Conservation (phyloP, 2,797 vertebrate species). For the Semotilus atromaculatus region DNA sequence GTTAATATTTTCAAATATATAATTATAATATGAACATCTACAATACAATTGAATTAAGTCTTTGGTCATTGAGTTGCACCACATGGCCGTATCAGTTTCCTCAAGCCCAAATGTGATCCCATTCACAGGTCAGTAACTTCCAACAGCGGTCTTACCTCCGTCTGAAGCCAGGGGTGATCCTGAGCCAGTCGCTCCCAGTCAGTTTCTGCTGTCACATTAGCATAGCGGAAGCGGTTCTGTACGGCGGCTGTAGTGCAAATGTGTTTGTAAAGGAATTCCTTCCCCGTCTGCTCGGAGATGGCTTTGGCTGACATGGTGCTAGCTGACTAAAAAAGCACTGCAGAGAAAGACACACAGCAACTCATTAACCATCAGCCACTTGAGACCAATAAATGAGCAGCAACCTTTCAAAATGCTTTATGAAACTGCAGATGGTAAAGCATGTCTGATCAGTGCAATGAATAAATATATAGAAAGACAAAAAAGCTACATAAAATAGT, state of each 20-base stretch:
- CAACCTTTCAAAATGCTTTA: neutral
- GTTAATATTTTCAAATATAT: neutral
- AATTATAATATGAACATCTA: neutral
- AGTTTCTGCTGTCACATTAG: conserved; percentile 73
- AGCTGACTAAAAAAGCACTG: conserved; percentile 36
- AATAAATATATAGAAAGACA: neutral
- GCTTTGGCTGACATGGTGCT: conserved; percentile 82
- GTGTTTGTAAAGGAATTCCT: conserved; percentile 93
- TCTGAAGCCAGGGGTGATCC: conserved; percentile 94
- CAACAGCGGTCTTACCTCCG: conserved; percentile 78
- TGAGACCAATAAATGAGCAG: neutral
- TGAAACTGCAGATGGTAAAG: neutral
- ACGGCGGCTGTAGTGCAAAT: conserved; percentile 89
- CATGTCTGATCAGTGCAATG: neutral
- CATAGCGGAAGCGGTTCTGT: conserved; percentile 95
- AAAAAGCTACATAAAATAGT: neutral
- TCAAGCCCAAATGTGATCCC: neutral
- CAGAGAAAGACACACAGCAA: conserved; percentile 4
- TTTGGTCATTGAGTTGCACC: neutral
- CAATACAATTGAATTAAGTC: neutral
- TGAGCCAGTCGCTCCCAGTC: conserved; percentile 83
- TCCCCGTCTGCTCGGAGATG: conserved; percentile 88
- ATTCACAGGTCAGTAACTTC: neutral
- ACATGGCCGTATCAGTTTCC: neutral
- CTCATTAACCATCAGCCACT: neutral